Conservation (phyloP, 2,888 invertebrate species). For the Dexiosoma caninum region DNA sequence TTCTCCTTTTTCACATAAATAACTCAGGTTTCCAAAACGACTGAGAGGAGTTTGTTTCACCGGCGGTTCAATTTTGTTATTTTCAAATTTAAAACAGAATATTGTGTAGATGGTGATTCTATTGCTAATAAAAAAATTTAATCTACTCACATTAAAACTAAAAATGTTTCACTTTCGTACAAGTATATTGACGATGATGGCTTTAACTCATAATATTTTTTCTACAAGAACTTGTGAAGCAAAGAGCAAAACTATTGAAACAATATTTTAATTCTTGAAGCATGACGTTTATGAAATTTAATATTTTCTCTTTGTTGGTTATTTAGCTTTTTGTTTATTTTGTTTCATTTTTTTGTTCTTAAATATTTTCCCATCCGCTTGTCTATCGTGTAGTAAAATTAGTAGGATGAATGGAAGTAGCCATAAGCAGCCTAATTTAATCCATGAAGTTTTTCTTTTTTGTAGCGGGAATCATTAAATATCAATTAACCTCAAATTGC, state of each 20-base stretch:
- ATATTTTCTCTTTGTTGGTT: conserved; percentile 27
- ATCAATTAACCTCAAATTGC: conserved; percentile 48
- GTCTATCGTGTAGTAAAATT: background rate
- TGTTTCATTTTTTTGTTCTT: background rate
- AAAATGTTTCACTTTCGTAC: no score
- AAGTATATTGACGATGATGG: no score
- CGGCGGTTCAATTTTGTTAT: no score
- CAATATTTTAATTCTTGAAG: no score
- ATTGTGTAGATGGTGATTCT: no score
- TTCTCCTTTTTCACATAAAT: background rate
- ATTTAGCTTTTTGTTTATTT: background rate
- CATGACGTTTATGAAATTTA: conserved; percentile 48
- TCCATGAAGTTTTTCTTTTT: conserved; percentile 9
- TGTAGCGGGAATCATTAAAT: conserved; percentile 41
- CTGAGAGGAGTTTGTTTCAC: background rate
- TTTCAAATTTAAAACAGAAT: no score
- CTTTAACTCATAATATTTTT: no score
- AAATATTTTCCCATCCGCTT: background rate
- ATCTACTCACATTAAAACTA: no score
- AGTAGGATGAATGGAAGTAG: conserved; percentile 25
- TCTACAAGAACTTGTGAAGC: no score
- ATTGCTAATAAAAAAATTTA: no score
- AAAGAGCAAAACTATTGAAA: no score
- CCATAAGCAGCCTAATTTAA: conserved; percentile 36
- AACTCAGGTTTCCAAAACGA: conserved; percentile 53